phyloP scores from a whole-genome alignment of 2,113 vertebrate genomes.

The Glaucomys volans region DNA sequence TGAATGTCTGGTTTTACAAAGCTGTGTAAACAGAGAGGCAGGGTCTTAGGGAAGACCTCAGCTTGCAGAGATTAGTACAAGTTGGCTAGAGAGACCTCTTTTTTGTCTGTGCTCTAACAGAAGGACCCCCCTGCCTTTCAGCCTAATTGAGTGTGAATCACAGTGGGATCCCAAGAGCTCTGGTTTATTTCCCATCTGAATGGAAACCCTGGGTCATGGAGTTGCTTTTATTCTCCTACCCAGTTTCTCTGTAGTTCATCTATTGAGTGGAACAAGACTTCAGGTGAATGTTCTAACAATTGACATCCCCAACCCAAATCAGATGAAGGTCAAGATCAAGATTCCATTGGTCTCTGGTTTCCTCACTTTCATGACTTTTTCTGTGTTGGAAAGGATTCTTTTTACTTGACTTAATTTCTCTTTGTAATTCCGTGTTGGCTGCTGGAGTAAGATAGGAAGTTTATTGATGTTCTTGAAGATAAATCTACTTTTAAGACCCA shows the following conservation, averaged over 20 bases:
- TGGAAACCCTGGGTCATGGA: not conserved
- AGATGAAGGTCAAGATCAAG: not conserved
- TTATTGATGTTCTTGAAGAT: not conserved
- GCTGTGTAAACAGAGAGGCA: not conserved
- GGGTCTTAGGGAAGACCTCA: not conserved
- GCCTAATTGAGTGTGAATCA: constrained; percentile 24
- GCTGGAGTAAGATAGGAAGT: not conserved
- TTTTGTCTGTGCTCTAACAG: constrained; percentile 10
- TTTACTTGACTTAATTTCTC: not conserved
- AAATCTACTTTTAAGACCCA: not conserved
- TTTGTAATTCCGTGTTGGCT: not conserved
- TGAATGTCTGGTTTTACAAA: constrained; percentile 22
- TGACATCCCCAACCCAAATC: not conserved
- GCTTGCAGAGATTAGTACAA: not conserved
- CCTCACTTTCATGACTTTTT: not conserved
- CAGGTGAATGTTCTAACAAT: not conserved
- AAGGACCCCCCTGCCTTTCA: not conserved
- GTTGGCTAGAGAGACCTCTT: constrained; percentile 25
- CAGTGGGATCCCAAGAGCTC: not conserved
- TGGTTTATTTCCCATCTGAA: constrained; percentile 28
- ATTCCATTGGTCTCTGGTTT: not conserved
- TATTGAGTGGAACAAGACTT: not conserved
- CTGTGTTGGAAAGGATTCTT: not conserved
- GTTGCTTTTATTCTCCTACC: not conserved
- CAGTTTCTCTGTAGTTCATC: not conserved